A percentile compares a stretch with the other conserved stretches of the same genome.
phyloP scores from a whole-genome alignment of 2,797 vertebrate species.

The Mus minutoides region DNA sequence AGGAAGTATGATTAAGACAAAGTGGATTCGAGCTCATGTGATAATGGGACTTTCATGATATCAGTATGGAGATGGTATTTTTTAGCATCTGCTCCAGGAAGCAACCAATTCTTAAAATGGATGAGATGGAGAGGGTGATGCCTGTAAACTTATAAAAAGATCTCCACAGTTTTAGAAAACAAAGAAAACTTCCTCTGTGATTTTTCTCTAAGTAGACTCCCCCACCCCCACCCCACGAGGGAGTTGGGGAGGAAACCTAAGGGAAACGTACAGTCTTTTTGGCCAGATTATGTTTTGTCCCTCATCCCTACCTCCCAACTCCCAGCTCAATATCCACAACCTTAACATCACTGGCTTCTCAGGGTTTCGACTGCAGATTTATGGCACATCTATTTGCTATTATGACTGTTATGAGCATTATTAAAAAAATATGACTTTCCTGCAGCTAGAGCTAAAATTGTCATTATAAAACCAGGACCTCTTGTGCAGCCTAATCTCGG shows the following conservation, averaged over 20 bases:
- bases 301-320: neutral
- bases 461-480: neutral
- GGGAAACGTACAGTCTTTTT: conserved; percentile 13
- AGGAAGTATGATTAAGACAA: conserved; percentile 43
- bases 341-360: neutral
- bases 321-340: neutral
- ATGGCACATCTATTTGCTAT: neutral
- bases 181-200: neutral
- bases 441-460: conserved; percentile 28
- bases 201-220: neutral
- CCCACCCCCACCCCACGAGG: neutral
- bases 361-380: neutral
- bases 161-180: neutral
- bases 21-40: neutral
- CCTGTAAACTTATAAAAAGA: neutral
- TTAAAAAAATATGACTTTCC: conserved; percentile 46
- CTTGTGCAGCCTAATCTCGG: neutral
- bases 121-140: neutral
- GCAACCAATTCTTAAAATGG: neutral
- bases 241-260: neutral
- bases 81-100: neutral
- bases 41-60: neutral
- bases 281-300: neutral
- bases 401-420: neutral
- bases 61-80: neutral